Conservation (phyloP, 1,140 invertebrate species). For the Pantala flavescens region DNA sequence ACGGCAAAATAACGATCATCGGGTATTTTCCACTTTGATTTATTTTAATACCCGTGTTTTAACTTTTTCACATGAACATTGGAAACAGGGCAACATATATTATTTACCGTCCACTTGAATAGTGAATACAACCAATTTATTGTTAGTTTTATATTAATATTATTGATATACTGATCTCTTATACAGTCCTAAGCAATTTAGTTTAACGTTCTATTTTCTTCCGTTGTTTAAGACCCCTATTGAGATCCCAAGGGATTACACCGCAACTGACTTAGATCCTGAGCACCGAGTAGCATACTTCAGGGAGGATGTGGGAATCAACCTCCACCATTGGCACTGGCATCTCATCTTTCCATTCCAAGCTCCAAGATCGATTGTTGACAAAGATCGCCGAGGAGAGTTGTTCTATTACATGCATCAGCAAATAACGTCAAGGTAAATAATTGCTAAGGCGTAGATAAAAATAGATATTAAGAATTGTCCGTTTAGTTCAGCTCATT, state of each 20-base stretch:
- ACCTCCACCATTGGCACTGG: slow-evolving; percentile 54
- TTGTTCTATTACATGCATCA: slow-evolving; percentile 72
- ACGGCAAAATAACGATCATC: too few relatives aligned
- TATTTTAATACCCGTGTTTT: too few relatives aligned
- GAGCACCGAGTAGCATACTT: slow-evolving; percentile 58
- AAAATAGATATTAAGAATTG: neutral
- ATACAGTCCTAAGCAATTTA: too few relatives aligned
- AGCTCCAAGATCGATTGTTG: slow-evolving; percentile 48
- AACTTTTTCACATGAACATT: too few relatives aligned
- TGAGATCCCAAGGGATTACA: slow-evolving; percentile 27
- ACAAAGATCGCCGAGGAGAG: slow-evolving; percentile 60
- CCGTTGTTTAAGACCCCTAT: neutral
- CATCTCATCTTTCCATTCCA: slow-evolving; percentile 52
- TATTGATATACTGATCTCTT: too few relatives aligned
- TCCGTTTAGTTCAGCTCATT: neutral
- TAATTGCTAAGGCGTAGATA: too few relatives aligned
- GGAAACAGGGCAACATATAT: too few relatives aligned
- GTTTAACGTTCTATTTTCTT: too few relatives aligned
- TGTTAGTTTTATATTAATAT: too few relatives aligned
- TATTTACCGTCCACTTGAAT: too few relatives aligned
- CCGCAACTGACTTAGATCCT: slow-evolving; percentile 36
- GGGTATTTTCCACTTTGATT: too few relatives aligned
- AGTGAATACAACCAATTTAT: too few relatives aligned
- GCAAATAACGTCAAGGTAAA: slow-evolving; percentile 46
- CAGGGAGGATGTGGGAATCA: slow-evolving; percentile 61